Percentiles rank a stretch among this genome's conserved stretches.
These are phyloP conservation scores for Rhinichthys klamathensis DNA, from an alignment of 2,113 vertebrate species.

Conservation along the genomic window DNA sequence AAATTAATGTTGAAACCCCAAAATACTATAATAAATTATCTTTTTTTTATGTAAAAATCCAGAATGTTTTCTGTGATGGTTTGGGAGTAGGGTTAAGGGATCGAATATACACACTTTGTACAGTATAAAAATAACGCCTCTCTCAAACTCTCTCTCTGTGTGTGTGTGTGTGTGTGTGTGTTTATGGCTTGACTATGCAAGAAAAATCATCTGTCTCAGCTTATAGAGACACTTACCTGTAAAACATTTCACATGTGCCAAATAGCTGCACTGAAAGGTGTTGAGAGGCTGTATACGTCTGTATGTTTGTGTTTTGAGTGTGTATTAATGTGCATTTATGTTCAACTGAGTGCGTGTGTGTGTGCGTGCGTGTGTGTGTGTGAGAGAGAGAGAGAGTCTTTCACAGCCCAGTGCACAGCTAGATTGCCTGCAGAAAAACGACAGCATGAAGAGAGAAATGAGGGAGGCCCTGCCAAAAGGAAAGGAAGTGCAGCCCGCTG, in stretches of 20 bases:
- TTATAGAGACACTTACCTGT: conserved; percentile 9
- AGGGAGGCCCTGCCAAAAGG: conserved; percentile 62
- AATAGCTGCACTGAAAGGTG: conserved; percentile 25
- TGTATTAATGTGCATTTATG: conserved; percentile 55
- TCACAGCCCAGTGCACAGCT: conserved; percentile 72
- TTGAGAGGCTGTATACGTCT: background rate
- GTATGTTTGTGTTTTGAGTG: background rate
- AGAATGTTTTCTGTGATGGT: too few relatives aligned
- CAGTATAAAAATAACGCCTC: too few relatives aligned
- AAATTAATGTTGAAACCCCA: background rate
- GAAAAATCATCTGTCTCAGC: background rate
- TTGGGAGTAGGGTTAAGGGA: too few relatives aligned
- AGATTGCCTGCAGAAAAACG: conserved; percentile 70
- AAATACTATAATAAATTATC: too few relatives aligned
- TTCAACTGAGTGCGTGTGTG: conserved; percentile 16
- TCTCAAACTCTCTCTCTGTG: too few relatives aligned
- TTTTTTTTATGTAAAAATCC: background rate
- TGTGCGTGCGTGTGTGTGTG: conserved; percentile 53
- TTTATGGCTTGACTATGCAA: background rate
- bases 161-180: too few relatives aligned
- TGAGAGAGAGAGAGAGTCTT: conserved; percentile 62
- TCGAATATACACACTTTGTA: too few relatives aligned
- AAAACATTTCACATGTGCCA: conserved; percentile 37
- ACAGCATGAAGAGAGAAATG: conserved; percentile 65
- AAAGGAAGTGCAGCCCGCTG: conserved; percentile 48